A percentile compares a stretch with the other conserved stretches of the same genome.
phyloP scores from a whole-genome alignment of 2,113 vertebrate genomes.

The Acanthochromis polyacanthus region DNA sequence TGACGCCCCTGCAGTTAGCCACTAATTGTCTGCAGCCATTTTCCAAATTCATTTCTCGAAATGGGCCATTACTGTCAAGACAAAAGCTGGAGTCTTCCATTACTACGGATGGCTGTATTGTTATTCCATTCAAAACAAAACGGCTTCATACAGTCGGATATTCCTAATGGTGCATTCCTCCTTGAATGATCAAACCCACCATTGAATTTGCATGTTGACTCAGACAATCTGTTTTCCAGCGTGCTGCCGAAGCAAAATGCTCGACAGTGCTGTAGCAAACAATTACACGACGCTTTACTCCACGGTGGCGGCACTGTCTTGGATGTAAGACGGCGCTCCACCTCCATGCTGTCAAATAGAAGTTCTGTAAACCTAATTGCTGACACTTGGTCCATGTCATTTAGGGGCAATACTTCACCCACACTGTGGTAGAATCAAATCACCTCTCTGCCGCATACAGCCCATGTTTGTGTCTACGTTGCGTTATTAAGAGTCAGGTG shows the following conservation, averaged over 20 bases:
- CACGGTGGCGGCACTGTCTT: constrained; percentile 1
- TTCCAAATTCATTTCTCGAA: constrained; percentile 54
- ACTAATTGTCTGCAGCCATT: constrained; percentile 44
- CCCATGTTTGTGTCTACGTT: constrained; percentile 13
- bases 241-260: constrained; percentile 34
- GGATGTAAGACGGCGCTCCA: constrained; percentile 18
- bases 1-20: constrained; percentile 23
- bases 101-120: constrained; percentile 18
- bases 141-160: constrained; percentile 3
- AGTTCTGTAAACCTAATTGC: constrained; percentile 29
- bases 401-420: not conserved
- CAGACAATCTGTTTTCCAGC: constrained; percentile 26
- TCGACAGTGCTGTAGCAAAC: constrained; percentile 40
- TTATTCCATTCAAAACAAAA: constrained; percentile 50
- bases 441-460: not conserved
- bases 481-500: constrained; percentile 60
- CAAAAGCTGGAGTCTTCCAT: constrained; percentile 23
- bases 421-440: constrained; percentile 29
- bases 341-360: constrained; percentile 21
- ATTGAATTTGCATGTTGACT: constrained; percentile 59
- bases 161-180: constrained; percentile 8
- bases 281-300: constrained; percentile 18
- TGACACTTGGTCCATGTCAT: constrained; percentile 10
- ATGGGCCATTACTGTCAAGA: constrained; percentile 58
- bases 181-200: constrained; percentile 39